A percentile compares a stretch with the other conserved stretches of the same genome.
phyloP scores from a whole-genome alignment of 2,113 vertebrate genomes.

The Ceyx margarethae region DNA sequence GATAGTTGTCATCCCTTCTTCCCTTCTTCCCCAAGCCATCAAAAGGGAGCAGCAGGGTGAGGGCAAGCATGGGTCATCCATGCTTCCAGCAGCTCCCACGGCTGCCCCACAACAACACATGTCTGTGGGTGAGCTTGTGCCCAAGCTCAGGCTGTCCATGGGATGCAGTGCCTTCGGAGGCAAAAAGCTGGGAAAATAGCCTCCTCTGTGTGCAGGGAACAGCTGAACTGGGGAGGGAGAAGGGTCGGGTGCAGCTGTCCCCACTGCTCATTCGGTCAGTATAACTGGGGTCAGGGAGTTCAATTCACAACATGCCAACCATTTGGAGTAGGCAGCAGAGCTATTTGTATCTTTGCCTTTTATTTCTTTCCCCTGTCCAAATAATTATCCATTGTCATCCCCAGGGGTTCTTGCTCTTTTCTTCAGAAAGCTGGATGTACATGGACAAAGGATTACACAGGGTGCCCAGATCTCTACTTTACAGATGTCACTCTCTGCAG shows the following conservation, averaged over 20 bases:
- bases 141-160: fast-evolving
- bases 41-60: neutral
- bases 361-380: neutral
- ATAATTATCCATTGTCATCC: neutral
- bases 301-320: slow-evolving; percentile 41
- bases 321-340: slow-evolving; percentile 37
- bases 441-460: neutral
- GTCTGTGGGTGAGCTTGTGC: fast-evolving
- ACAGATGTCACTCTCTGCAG: neutral
- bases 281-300: slow-evolving; percentile 55
- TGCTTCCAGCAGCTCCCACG: neutral
- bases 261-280: neutral
- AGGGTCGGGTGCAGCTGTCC: slow-evolving; percentile 2
- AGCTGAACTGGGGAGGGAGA: fast-evolving
- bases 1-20: neutral
- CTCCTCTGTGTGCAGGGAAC: neutral
- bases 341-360: slow-evolving; percentile 38
- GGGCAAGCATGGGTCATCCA: fast-evolving
- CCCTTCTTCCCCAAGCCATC: neutral
- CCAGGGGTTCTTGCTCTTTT: neutral
- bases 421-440: neutral
- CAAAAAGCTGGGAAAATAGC: neutral
- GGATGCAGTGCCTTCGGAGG: fast-evolving
- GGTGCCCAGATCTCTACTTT: neutral
- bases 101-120: neutral